These are phyloP conservation scores for Leuciscus waleckii DNA, from an alignment of 2,797 vertebrate genomes.

Conservation along the genomic window DNA sequence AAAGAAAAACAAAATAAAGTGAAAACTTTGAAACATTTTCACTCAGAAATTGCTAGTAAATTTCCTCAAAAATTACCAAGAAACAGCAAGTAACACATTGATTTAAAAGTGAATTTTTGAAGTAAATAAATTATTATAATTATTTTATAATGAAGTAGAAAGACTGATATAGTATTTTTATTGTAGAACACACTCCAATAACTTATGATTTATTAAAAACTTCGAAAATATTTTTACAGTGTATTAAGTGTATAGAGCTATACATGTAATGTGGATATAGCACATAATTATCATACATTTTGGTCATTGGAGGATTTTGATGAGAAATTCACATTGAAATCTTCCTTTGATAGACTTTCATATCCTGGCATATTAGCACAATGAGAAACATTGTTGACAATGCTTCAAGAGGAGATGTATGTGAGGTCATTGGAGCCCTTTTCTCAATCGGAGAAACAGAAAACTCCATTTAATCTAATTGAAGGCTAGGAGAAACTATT, in stretches of 20 bases:
- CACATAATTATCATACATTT: not conserved
- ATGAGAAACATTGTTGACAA: not conserved
- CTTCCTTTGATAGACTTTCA: not conserved
- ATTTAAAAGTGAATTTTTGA: not conserved
- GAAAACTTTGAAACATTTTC: not conserved
- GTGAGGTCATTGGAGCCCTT: not conserved
- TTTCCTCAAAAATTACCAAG: not conserved
- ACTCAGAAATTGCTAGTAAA: not conserved
- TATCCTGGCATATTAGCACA: not conserved
- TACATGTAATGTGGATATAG: not conserved
- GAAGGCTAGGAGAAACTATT: not conserved
- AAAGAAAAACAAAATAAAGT: not conserved
- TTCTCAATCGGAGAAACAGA: not conserved
- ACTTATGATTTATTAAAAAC: not conserved
- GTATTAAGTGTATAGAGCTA: not conserved
- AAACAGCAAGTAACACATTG: not conserved
- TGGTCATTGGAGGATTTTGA: not conserved
- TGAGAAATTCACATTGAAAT: conserved; percentile 4
- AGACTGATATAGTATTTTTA: not conserved
- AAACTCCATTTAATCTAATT: not conserved
- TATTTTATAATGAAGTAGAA: not conserved
- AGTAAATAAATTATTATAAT: no score
- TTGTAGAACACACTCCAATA: not conserved
- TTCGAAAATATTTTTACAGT: not conserved
- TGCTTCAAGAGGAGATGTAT: not conserved